Percentiles rank a stretch among this genome's conserved stretches.
phyloP scores from a whole-genome alignment of 2,888 invertebrate genomes.

The Dromius quadrimaculatus region DNA sequence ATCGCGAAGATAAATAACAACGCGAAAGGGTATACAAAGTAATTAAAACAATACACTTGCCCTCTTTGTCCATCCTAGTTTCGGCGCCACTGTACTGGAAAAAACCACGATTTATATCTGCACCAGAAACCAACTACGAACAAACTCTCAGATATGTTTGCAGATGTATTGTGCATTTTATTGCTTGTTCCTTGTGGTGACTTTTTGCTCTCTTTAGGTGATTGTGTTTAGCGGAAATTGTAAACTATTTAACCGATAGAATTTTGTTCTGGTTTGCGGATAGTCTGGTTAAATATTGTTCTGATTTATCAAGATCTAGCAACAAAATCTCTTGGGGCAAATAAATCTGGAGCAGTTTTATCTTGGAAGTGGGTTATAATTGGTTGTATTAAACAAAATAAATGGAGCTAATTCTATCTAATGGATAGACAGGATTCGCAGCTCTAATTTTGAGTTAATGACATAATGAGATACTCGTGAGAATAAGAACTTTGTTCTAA shows the following conservation, averaged over 20 bases:
- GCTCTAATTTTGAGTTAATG: too few species aligned
- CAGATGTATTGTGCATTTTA: constrained; percentile 32
- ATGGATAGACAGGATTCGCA: too few species aligned
- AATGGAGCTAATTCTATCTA: too few species aligned
- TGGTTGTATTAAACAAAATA: too few species aligned
- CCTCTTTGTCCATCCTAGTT: not conserved
- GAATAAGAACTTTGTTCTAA: too few species aligned
- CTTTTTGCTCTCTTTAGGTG: constrained; percentile 11
- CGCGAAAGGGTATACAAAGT: constrained; percentile 1
- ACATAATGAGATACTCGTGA: too few species aligned
- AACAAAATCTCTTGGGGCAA: not conserved
- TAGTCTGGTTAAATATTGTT: not conserved
- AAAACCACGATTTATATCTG: constrained; percentile 11
- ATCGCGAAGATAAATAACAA: constrained; percentile 30
- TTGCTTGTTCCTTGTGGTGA: constrained; percentile 1
- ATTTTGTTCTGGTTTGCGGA: constrained; percentile 11
- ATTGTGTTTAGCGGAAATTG: constrained; percentile 12
- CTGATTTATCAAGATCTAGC: constrained; percentile 10
- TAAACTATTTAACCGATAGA: not conserved
- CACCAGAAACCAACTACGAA: not conserved
- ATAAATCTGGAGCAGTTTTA: not conserved
- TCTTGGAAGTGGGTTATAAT: too few species aligned
- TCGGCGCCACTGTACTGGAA: constrained; percentile 2
- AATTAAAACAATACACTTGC: constrained; percentile 11
- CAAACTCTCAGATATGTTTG: not conserved